A percentile compares a stretch with the other conserved stretches of the same genome.
These are phyloP conservation scores for Microplitis demolitor DNA, from an alignment of 1,140 invertebrate species.

Conservation along the genomic window DNA sequence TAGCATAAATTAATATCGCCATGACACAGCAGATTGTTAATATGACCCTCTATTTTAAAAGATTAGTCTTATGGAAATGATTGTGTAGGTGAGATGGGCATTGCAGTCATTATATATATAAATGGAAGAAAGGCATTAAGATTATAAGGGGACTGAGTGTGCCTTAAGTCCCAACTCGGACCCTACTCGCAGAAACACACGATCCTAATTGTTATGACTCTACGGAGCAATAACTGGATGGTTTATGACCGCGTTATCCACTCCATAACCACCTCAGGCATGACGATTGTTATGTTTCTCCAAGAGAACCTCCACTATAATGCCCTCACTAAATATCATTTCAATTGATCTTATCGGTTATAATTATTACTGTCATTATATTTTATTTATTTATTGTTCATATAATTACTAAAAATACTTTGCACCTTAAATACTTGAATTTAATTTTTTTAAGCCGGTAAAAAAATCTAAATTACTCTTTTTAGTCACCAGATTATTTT, in stretches of 20 bases:
- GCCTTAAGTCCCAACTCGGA: neutral
- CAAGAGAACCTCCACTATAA: neutral
- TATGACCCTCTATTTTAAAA: too few species aligned
- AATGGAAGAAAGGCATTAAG: slow-evolving; percentile 5
- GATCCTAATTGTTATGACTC: slow-evolving; percentile 49
- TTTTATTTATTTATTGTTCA: neutral
- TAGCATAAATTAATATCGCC: too few species aligned
- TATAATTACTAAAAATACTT: too few species aligned
- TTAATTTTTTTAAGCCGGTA: too few species aligned
- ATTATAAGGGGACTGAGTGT: neutral
- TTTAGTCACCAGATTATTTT: too few species aligned
- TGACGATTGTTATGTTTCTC: slow-evolving; percentile 45
- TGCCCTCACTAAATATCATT: too few species aligned
- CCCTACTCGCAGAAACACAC: slow-evolving; percentile 23
- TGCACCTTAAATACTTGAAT: neutral
- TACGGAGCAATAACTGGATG: slow-evolving; percentile 40
- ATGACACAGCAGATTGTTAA: too few species aligned
- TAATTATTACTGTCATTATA: too few species aligned
- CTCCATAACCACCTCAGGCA: slow-evolving; percentile 39
- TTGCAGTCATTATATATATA: slow-evolving; percentile 1
- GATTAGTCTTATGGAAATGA: too few species aligned
- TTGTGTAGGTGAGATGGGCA: too few species aligned
- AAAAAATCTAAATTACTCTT: too few species aligned
- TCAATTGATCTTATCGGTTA: too few species aligned
- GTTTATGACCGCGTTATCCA: slow-evolving; percentile 39